phyloP scores from a whole-genome alignment of 2,797 vertebrate species.

The Varecia variegata region DNA sequence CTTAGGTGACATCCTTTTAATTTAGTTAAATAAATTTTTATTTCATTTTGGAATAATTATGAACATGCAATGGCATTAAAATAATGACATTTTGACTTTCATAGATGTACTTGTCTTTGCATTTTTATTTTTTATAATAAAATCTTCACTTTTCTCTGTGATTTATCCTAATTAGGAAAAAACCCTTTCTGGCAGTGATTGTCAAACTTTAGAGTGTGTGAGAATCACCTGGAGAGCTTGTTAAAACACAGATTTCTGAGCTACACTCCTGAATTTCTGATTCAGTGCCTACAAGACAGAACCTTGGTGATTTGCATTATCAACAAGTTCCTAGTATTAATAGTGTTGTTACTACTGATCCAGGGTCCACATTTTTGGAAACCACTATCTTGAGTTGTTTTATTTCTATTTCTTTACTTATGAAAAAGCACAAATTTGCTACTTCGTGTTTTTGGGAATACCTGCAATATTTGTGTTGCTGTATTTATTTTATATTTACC shows the following conservation, averaged over 20 bases:
- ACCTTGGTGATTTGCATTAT: neutral
- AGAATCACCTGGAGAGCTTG: neutral
- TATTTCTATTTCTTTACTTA: neutral
- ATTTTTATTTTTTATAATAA: neutral
- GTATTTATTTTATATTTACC: neutral
- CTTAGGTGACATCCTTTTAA: neutral
- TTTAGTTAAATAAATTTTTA: neutral
- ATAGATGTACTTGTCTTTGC: neutral
- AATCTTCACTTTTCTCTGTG: neutral
- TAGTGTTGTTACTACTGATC: neutral
- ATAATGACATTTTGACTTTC: neutral
- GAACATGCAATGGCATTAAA: neutral
- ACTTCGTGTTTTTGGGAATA: neutral
- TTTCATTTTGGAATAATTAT: slow-evolving; percentile 10
- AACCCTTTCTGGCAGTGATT: neutral
- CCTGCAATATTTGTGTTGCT: neutral
- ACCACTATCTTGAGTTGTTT: neutral
- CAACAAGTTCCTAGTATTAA: neutral
- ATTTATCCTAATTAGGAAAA: neutral
- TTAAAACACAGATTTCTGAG: neutral
- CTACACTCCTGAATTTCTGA: neutral
- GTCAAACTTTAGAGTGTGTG: neutral
- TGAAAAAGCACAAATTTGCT: neutral
- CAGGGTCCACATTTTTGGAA: neutral
- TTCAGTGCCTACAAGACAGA: neutral